A percentile compares a stretch with the other conserved stretches of the same genome.
Evolutionary conservation across 2,888 invertebrate genomes (phyloP).

Genomic region (Pyrrhia umbra): DNA sequence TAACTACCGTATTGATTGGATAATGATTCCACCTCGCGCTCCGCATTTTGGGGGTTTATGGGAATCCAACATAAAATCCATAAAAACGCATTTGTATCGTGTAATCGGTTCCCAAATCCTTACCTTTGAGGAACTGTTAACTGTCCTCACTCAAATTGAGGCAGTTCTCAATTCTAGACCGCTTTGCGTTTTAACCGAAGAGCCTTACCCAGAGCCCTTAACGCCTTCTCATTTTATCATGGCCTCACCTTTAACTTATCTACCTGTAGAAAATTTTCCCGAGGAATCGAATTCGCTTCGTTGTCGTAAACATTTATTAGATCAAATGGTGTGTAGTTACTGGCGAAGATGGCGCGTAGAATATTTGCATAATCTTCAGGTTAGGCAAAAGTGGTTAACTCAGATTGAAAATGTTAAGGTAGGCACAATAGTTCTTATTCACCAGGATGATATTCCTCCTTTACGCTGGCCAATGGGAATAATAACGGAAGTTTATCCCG

Average conservation of each 20-base stretch:
- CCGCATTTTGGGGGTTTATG: not conserved
- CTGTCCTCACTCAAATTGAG: too few relatives aligned
- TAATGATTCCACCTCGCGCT: not conserved
- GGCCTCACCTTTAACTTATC: constrained; percentile 1
- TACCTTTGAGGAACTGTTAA: not conserved
- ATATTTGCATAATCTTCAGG: too few relatives aligned
- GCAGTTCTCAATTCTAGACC: too few relatives aligned
- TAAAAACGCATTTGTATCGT: constrained; percentile 1
- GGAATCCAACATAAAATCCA: constrained; percentile 2
- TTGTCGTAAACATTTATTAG: constrained; percentile 11
- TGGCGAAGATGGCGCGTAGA: constrained; percentile 1
- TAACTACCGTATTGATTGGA: constrained; percentile 1
- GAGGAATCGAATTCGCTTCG: not conserved
- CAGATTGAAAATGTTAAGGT: too few relatives aligned
- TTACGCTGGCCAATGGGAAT: constrained; percentile 6
- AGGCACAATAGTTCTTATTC: constrained; percentile 10
- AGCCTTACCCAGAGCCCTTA: too few relatives aligned
- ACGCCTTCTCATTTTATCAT: constrained; percentile 6
- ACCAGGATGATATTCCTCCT: constrained; percentile 14
- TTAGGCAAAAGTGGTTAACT: too few relatives aligned
- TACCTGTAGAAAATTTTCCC: constrained; percentile 2
- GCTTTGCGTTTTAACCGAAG: too few relatives aligned
- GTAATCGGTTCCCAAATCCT: not conserved
- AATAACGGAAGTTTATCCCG: too few relatives aligned
- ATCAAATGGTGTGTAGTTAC: constrained; percentile 15